These are phyloP conservation scores for Centropus bengalensis DNA, from an alignment of 2,113 vertebrate species.

Conservation along the genomic window DNA sequence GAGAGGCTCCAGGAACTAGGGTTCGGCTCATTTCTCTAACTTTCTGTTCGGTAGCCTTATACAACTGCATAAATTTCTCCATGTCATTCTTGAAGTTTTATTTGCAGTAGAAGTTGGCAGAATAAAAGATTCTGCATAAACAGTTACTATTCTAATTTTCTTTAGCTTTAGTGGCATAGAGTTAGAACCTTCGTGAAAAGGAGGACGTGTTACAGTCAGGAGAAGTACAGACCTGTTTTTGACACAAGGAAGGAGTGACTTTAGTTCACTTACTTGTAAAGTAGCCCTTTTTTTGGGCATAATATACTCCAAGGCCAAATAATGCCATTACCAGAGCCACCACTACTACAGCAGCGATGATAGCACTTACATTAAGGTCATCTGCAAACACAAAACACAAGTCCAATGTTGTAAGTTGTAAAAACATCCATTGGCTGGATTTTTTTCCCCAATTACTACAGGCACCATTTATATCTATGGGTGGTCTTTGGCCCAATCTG, in stretches of 20 bases:
- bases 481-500: not conserved
- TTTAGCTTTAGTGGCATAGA: not conserved
- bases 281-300: slow-evolving; percentile 87
- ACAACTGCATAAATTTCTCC: not conserved
- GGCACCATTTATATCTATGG: not conserved
- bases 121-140: not conserved
- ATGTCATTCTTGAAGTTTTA: not conserved
- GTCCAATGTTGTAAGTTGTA: not conserved
- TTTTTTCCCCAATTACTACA: not conserved
- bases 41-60: not conserved
- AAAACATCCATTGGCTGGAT: not conserved
- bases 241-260: not conserved
- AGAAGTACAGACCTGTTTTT: not conserved
- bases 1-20: not conserved
- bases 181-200: not conserved
- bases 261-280: slow-evolving; percentile 85
- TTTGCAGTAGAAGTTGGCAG: not conserved
- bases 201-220: not conserved
- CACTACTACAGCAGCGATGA: slow-evolving; percentile 81
- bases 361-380: slow-evolving; percentile 83
- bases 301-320: slow-evolving; percentile 87
- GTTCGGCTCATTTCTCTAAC: not conserved
- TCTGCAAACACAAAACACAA: slow-evolving; percentile 76
- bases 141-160: not conserved
- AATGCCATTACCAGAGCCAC: slow-evolving; percentile 78